These are phyloP conservation scores for Casuarius casuarius DNA, from an alignment of 2,113 vertebrate genomes.

Conservation along the genomic window DNA sequence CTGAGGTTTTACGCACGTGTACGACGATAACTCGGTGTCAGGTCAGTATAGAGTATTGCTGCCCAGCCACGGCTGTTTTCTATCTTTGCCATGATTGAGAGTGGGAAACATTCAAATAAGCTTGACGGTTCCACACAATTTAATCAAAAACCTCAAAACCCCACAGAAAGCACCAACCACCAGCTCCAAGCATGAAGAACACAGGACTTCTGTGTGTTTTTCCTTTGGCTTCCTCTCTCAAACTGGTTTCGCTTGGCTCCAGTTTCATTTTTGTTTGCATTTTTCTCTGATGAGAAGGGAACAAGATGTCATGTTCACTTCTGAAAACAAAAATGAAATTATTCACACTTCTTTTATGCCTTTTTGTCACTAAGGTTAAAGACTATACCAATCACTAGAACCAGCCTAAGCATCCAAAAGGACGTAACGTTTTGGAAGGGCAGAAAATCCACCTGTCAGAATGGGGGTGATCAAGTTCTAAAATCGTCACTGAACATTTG, in stretches of 20 bases:
- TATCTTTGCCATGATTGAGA: background rate
- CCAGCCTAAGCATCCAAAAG: fast-evolving
- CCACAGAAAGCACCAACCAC: conserved; percentile 4
- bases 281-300: conserved; percentile 56
- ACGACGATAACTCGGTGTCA: background rate
- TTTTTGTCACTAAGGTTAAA: background rate
- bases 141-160: conserved; percentile 28
- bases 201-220: conserved; percentile 26
- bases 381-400: background rate
- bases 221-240: conserved; percentile 35
- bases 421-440: fast-evolving
- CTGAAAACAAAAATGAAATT: conserved; percentile 44
- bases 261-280: conserved; percentile 65
- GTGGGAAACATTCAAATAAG: background rate
- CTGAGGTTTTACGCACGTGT: fast-evolving
- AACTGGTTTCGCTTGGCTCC: conserved; percentile 46
- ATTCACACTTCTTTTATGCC: conserved; percentile 31
- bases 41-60: background rate
- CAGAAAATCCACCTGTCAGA: background rate
- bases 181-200: background rate
- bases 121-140: background rate
- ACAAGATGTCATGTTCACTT: conserved; percentile 44
- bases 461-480: background rate
- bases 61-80: fast-evolving
- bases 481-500: background rate